Evolutionary conservation across 2,888 invertebrate genomes (phyloP), one percentile per base, ranked within the genome.

Genomic region (Nineta flava): DNA sequence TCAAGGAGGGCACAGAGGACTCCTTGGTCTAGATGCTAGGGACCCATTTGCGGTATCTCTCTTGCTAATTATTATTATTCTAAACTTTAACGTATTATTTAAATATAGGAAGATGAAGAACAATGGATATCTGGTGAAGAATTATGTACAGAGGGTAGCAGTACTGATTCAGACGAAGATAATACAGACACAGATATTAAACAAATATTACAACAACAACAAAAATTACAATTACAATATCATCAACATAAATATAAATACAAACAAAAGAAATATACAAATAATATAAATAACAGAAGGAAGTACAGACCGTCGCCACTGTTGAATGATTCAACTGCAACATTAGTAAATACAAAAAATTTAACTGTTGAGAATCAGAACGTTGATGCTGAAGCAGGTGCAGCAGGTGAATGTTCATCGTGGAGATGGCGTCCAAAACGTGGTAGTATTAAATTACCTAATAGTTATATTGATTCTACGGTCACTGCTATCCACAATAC

Each of bases 121-220:
- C 58, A 63, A 40, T 70, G 69, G 69, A 70, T 70, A 49, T 70
- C 69, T 3, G 68, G 67, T n/a, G 69, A 70, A 57, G 69, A 70
- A 54, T 56, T 70, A n/a, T 64, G 63, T 52, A 69, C 68, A 10
- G 70, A 70, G 51, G 69, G 68, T 26, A 70, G 64, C 48, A 65
- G 65, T 50, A 65, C 69, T 52, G 69, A 68, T 51, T 68, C 69
- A 42, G 65, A 63, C 41, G 59, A 59, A 31, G 51, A 48, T 34
- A 48, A 48, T 16, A 26, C 31, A 49, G 43, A 21, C 31, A 19
- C 35, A 21, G 19, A 34, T 13, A 10, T 12, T 10, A 35, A 19
- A 21, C 26, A 26, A 26, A 26, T 26, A 7, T 26, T 26, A 26
- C 26, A 26, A 26, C 26, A 26, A 26, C 26, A 26, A 26, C 26